Percentiles rank a stretch among this genome's conserved stretches.
Evolutionary conservation across 2,113 vertebrate species (phyloP).

Genomic region (Meriones unguiculatus): DNA sequence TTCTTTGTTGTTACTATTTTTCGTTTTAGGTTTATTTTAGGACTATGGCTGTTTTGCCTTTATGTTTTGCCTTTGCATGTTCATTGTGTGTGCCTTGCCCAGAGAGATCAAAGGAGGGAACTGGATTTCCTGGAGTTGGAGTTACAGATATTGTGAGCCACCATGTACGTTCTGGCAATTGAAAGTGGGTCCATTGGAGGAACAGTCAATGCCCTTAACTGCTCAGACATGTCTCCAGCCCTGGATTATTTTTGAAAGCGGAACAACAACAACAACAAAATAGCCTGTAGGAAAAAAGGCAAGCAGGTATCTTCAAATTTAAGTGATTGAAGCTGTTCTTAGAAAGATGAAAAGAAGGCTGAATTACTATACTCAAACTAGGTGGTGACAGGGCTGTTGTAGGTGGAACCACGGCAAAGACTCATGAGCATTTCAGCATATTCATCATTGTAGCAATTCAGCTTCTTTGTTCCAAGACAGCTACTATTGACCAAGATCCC

Average conservation of each 20-base stretch:
- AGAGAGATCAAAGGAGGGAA: not conserved
- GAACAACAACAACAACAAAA: not conserved
- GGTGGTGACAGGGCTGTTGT: not conserved
- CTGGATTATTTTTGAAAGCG: not conserved
- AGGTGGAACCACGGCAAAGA: not conserved
- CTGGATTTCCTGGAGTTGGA: not conserved
- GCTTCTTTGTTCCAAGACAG: accelerated
- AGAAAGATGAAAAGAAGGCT: not conserved
- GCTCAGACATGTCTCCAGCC: not conserved
- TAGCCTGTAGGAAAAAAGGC: not conserved
- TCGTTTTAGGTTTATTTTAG: not conserved
- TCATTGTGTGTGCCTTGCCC: not conserved
- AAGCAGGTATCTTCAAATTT: not conserved
- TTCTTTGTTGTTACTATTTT: not conserved
- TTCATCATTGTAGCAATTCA: not conserved
- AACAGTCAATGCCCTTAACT: not conserved
- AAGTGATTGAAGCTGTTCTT: not conserved
- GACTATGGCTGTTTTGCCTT: not conserved
- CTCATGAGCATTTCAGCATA: accelerated
- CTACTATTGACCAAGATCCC: not conserved
- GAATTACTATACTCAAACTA: not conserved
- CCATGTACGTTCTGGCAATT: not conserved
- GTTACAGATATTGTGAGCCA: not conserved
- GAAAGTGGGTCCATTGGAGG: not conserved
- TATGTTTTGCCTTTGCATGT: not conserved